These are phyloP conservation scores for Gallinago jamesoni DNA, from an alignment of 2,113 vertebrate species.

Conservation along the genomic window DNA sequence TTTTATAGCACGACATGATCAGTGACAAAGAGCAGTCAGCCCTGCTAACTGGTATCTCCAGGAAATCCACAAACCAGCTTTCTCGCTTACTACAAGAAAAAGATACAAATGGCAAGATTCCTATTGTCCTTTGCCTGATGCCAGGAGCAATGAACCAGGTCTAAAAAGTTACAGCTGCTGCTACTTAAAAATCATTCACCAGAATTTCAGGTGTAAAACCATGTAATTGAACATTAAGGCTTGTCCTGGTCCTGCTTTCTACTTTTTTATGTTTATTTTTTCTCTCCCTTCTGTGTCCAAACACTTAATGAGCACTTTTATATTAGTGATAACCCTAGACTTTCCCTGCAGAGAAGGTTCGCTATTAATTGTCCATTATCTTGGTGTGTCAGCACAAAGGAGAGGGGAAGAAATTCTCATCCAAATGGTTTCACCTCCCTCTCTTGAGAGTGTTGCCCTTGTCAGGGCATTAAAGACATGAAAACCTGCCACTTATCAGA, in stretches of 20 bases:
- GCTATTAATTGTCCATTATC: constrained; percentile 81
- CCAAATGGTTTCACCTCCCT: constrained; percentile 76
- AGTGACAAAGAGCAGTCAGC: background rate
- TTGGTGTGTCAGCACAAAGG: constrained; percentile 78
- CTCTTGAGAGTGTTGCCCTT: constrained; percentile 82
- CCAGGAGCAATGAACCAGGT: background rate
- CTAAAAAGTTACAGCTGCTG: constrained; percentile 12
- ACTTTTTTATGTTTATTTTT: constrained; percentile 30
- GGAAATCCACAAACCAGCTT: background rate
- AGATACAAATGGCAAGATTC: background rate
- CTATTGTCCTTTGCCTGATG: background rate
- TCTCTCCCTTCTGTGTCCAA: constrained; percentile 23
- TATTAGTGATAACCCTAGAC: constrained; percentile 70
- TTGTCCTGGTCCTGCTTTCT: background rate
- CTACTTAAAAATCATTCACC: background rate
- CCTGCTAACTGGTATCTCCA: background rate
- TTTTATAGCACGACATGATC: background rate
- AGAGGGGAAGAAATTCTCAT: constrained; percentile 64
- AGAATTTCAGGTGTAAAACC: constrained; percentile 26
- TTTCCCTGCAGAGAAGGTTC: constrained; percentile 67
- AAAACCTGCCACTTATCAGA: constrained; percentile 80
- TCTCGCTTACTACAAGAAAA: background rate
- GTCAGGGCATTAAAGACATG: constrained; percentile 78
- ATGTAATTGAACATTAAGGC: background rate
- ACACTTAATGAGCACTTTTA: constrained; percentile 54